phyloP scores from a whole-genome alignment of 1,140 invertebrate species.

The Gryllus bimaculatus region DNA sequence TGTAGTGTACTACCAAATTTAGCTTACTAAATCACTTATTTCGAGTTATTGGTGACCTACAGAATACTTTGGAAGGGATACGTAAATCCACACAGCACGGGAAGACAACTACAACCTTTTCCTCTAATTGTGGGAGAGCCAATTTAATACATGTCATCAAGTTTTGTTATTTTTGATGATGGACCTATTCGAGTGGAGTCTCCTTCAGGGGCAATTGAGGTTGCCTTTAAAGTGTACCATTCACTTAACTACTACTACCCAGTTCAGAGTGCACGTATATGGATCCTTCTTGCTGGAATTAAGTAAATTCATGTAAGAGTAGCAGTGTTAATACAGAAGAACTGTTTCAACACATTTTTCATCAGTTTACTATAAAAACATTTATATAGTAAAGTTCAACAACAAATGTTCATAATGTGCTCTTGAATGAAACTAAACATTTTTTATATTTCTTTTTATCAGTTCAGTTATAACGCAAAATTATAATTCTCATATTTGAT shows the following conservation, averaged over 20 bases:
- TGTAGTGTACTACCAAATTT: no score
- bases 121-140: neutral
- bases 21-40: neutral
- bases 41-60: neutral
- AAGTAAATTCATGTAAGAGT: no score
- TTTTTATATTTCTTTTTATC: no score
- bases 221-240: neutral
- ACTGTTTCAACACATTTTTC: no score
- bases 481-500: no score
- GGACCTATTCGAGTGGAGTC: neutral
- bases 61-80: neutral
- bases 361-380: no score
- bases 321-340: no score
- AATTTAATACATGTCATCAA: neutral
- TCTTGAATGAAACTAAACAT: no score
- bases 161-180: neutral
- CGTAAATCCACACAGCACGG: neutral
- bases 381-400: no score
- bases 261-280: neutral
- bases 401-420: no score
- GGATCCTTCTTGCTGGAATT: neutral
- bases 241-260: neutral
- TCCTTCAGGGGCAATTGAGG: neutral
- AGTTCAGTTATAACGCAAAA: no score
- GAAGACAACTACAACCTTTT: neutral